Conservation (phyloP, 2,888 invertebrate species). For the Nomada fabriciana region DNA sequence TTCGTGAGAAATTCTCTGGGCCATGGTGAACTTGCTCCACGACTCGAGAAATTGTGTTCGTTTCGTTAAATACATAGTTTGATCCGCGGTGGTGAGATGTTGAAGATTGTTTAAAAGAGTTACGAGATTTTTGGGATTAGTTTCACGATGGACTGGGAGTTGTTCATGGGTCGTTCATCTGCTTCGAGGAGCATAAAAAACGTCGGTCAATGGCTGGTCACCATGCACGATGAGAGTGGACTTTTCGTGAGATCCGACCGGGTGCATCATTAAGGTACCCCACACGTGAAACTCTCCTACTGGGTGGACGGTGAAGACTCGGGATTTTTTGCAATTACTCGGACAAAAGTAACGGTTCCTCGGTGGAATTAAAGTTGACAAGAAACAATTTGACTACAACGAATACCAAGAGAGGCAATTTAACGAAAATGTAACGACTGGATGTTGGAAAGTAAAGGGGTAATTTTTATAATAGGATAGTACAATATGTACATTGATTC, state of each 20-base stretch:
- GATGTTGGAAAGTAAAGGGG: no score
- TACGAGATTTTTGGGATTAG: not conserved
- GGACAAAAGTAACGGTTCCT: slow-evolving; percentile 34
- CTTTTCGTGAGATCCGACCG: slow-evolving; percentile 68
- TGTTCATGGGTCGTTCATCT: slow-evolving; percentile 25
- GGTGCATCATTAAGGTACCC: slow-evolving; percentile 74
- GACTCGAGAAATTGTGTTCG: not conserved
- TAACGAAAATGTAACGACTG: not conserved
- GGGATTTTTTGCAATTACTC: slow-evolving; percentile 53
- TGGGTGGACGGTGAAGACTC: slow-evolving; percentile 50
- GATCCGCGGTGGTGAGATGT: no score
- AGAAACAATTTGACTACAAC: slow-evolving; percentile 54
- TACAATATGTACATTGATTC: no score
- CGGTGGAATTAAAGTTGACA: slow-evolving; percentile 44
- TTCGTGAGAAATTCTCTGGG: slow-evolving; percentile 3
- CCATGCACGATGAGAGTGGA: slow-evolving; percentile 64
- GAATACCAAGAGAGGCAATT: not conserved
- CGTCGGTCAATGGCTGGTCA: slow-evolving; percentile 57
- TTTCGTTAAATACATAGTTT: not conserved
- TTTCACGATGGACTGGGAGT: not conserved
- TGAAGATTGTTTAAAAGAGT: not conserved
- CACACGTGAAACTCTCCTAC: slow-evolving; percentile 63
- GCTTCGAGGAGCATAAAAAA: slow-evolving; percentile 40
- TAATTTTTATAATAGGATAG: no score
- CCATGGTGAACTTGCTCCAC: not conserved